phyloP scores from a whole-genome alignment of 2,113 vertebrate genomes.

The Spilogale gracilis region DNA sequence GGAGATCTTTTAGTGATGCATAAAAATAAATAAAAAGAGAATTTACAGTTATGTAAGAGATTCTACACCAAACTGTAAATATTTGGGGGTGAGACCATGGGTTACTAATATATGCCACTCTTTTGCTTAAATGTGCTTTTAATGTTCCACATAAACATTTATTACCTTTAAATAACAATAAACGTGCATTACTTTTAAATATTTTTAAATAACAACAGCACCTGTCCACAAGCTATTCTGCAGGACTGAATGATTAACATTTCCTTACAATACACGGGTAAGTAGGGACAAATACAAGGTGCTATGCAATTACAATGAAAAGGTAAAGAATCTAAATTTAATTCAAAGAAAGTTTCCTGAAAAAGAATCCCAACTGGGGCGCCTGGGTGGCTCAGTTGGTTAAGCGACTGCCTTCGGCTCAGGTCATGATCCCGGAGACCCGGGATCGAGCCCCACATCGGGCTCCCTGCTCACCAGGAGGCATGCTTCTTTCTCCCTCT shows the following conservation, averaged over 20 bases:
- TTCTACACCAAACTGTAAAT: not conserved
- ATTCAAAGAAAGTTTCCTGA: slow-evolving; percentile 12
- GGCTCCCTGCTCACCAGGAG: no score
- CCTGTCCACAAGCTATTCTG: not conserved
- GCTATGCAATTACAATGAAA: not conserved
- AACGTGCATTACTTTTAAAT: not conserved
- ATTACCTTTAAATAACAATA: slow-evolving; percentile 13
- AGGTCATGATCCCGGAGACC: no score
- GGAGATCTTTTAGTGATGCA: not conserved
- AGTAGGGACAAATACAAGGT: not conserved
- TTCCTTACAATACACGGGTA: not conserved
- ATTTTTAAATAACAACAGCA: not conserved
- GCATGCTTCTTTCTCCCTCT: no score
- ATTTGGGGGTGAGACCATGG: not conserved
- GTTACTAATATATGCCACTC: not conserved
- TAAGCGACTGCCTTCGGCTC: no score
- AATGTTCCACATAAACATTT: not conserved
- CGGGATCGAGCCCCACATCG: no score
- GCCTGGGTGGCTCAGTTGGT: no score
- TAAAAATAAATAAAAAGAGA: not conserved
- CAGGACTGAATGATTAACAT: not conserved
- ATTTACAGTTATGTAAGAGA: not conserved
- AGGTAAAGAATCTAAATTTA: not conserved
- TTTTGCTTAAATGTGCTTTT: not conserved
- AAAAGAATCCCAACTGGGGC: not conserved